Conservation (phyloP, 2,113 vertebrate genomes). For the Carollia perspicillata region DNA sequence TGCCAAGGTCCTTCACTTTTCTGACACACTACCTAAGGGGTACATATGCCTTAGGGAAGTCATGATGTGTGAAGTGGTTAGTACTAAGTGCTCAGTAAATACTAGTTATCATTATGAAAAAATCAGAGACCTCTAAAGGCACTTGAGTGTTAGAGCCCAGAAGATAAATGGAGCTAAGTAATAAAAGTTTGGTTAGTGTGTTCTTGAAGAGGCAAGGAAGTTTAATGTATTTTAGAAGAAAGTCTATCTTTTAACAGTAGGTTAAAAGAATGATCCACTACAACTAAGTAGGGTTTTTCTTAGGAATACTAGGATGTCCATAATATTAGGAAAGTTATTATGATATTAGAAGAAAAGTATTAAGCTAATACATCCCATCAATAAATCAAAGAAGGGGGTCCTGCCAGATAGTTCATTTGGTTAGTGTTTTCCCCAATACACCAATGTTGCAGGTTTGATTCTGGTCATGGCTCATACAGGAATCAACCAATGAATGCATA, state of each 20-base stretch:
- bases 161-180: conserved; percentile 1
- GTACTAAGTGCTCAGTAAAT: background rate
- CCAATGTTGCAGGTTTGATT: too few species aligned
- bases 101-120: background rate
- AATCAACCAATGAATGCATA: too few species aligned
- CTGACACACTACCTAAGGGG: background rate
- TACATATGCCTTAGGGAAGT: background rate
- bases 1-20: background rate
- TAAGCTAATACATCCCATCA: background rate
- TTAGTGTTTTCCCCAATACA: too few species aligned
- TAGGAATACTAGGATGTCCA: background rate
- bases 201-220: background rate
- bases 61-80: background rate
- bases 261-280: background rate
- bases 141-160: background rate
- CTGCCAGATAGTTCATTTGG: too few species aligned
- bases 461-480: too few species aligned
- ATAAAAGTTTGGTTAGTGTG: background rate
- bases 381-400: background rate
- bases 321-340: background rate
- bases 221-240: conserved; percentile 13
- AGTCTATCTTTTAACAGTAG: background rate
- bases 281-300: background rate
- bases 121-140: background rate
- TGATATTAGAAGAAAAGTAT: background rate